phyloP scores from a whole-genome alignment of 2,888 invertebrate species.

The Tetranychus truncatus region DNA sequence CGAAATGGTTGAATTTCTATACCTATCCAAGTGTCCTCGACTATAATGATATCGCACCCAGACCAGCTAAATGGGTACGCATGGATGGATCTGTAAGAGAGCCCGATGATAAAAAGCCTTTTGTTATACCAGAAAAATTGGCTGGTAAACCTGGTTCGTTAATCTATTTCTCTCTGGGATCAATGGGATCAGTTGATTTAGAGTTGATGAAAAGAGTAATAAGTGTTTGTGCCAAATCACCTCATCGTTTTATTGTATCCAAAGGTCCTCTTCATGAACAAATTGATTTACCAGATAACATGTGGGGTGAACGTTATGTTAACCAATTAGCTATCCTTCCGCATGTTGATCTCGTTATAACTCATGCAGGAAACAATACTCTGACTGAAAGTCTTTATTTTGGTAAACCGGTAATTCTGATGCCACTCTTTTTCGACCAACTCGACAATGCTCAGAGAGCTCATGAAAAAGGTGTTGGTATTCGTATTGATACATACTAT shows the following conservation, averaged over 20 bases:
- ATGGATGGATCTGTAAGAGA: not conserved
- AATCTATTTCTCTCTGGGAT: conserved; percentile 8
- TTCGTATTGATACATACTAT: not conserved
- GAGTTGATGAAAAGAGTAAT: conserved; percentile 2
- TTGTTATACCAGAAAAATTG: conserved; percentile 1
- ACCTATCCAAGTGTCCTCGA: conserved; percentile 3
- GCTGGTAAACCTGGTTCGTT: not conserved
- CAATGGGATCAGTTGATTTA: conserved; percentile 2
- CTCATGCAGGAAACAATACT: not conserved
- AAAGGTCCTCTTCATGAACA: conserved; percentile 4
- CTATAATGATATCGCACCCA: conserved; percentile 1
- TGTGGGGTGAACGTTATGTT: not conserved
- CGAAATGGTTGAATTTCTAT: not conserved
- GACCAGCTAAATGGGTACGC: not conserved
- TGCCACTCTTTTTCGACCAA: conserved; percentile 12
- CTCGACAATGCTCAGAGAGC: not conserved
- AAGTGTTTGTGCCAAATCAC: not conserved
- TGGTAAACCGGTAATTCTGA: conserved; percentile 17
- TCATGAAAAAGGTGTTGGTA: not conserved
- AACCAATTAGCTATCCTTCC: not conserved
- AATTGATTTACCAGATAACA: not conserved
- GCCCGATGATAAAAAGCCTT: not conserved
- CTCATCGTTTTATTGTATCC: conserved; percentile 7
- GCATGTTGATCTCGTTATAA: not conserved
- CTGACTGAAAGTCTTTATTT: not conserved